Base-by-base conservation (phyloP, 2,113 vertebrate genomes). In the Leptobrachium ailaonicum region DNA sequence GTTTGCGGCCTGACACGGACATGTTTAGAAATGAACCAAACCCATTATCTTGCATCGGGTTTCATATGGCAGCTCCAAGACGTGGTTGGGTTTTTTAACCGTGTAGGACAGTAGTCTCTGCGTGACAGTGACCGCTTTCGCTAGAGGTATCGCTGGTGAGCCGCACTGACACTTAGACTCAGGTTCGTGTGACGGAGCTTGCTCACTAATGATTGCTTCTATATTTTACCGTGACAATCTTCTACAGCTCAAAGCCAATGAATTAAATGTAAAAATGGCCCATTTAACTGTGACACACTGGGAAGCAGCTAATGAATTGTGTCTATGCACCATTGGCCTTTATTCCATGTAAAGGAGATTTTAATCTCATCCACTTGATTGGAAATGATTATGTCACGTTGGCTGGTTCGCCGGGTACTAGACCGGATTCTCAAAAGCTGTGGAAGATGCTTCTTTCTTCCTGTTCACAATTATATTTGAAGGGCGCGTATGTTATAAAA, bases 241-340 rank as follows among this genome's bases (percentile, higher is more conserved):
- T 60, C 56, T 70, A 77, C 45, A 54, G 14, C 70, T 14, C 62
- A 62, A 54, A 71, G 67, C 60, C 54, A 60, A 43, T 60, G 66
- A 77, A 77, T 77, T 69, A 70, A 77, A 60, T 12, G 47, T 53
- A 7, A 41, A 54, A 77, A 62, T 53, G 68, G 76, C 66, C 66
- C 56, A 70, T 70, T 70, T 77, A 70, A 77, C 47, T 50, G 75
- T 56, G 75, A 77, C 6, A 56, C 53, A 77, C 47, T 69, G 75
- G 12, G 20, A 56, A 63, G 40, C 66, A 77, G 64, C 69, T 77
- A 77, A 70, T 70, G 76, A 68, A 77, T 77, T 77, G 70, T 77
- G 70, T 58, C 60, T 76, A 53, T 76, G 75, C 50, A 56, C 32
- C 66, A 56, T 69, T 77, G 75, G 66, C 75, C 75, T 47, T 54